These are phyloP conservation scores for Venturia canescens DNA, from an alignment of 1,140 invertebrate species.

Conservation along the genomic window DNA sequence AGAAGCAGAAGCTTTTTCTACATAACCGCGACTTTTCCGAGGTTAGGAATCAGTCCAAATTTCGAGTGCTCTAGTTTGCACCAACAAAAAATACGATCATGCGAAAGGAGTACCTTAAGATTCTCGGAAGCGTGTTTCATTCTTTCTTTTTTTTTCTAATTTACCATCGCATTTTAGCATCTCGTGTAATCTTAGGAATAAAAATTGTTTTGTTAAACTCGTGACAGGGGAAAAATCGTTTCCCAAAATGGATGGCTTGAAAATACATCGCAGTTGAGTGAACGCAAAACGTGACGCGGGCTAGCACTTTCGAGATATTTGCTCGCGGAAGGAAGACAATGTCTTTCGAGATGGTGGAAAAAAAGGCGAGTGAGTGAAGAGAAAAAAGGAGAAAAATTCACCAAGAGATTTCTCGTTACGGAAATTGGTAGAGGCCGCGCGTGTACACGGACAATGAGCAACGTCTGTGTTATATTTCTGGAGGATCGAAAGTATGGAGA, in stretches of 20 bases:
- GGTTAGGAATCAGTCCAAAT: too few species aligned
- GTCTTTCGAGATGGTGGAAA: neutral
- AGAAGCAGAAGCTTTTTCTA: too few species aligned
- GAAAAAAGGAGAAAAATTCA: slow-evolving; percentile 21
- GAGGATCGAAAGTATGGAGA: neutral
- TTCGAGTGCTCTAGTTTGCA: too few species aligned
- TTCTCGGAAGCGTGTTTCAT: too few species aligned
- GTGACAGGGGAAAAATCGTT: slow-evolving; percentile 34
- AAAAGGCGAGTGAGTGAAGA: slow-evolving; percentile 28
- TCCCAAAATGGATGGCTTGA: too few species aligned
- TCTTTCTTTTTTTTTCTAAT: neutral
- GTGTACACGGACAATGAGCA: slow-evolving; percentile 50
- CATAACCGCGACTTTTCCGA: too few species aligned
- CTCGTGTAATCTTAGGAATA: too few species aligned
- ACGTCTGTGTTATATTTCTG: slow-evolving; percentile 30
- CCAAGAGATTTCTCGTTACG: slow-evolving; percentile 61
- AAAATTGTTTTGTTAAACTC: neutral
- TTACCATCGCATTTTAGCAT: neutral
- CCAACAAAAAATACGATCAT: too few species aligned
- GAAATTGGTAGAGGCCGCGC: slow-evolving; percentile 57
- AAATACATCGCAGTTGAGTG: neutral
- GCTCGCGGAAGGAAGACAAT: slow-evolving; percentile 31
- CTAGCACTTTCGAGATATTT: slow-evolving; percentile 41
- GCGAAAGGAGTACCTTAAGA: too few species aligned
- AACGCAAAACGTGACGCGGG: slow-evolving; percentile 16